Evolutionary conservation across 2,113 vertebrate species (phyloP), one percentile per base, ranked within the genome.

Genomic region (Atherinomorus stipes): DNA sequence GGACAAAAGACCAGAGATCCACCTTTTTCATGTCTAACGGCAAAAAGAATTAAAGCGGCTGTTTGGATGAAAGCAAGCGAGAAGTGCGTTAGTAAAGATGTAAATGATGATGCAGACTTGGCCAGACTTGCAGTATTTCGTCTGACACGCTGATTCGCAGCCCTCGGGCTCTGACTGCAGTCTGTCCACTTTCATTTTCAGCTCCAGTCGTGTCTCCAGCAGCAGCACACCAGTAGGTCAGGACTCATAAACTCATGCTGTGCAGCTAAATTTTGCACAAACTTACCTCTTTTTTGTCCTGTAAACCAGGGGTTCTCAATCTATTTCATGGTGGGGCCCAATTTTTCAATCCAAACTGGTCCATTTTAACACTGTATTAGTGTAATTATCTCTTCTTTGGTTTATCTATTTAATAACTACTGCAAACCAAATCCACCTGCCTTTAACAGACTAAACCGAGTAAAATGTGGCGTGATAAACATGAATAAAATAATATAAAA

Each of bases 111-210:
- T 58, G 10, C 15, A 9, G 58, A 44, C 42, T 57, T 31, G 16
- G 52, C 15, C 0, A 10, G 61, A 49, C 22, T 64, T 11, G 12
- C 15, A 16, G 40, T 3, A 50, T 64, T 57, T 49, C 42, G 34
- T 57, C 52, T 25, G 52, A 54, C 70, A 11, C 51, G 53, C 63
- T 12, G 21, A 49, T 60, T 38, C 28, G 1, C 38, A 37, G 51
- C 70, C 51, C 31, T 4, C 28, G 38, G 7, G 70, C 40, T 64
- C 21, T 7, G 3, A 25, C 50, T 26, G 40, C 40, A 31, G 19
- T 63, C 50, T 47, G 1, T 71, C 60, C 60, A 25, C 44, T 56
- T 64, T 64, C 22, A 57, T 57, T 38, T 49, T 19, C 38, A 26
- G 1, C 42, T 44, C 13, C 10, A 21, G 44, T 60, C n/a, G 15